Conservation (phyloP, 2,113 vertebrate genomes). For the Aegypius monachus region DNA sequence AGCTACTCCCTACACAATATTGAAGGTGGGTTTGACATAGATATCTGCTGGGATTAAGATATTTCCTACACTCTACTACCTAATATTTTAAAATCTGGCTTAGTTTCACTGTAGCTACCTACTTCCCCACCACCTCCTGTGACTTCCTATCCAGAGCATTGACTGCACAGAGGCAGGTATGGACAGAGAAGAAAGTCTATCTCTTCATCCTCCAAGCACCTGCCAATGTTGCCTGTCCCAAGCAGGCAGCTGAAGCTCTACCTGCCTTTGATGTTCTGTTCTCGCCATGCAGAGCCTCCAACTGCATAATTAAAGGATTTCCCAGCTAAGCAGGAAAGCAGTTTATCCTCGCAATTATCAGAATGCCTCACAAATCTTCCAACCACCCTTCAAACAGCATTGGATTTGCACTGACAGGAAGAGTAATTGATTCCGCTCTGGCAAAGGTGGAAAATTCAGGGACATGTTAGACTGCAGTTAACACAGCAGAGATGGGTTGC, state of each 20-base stretch:
- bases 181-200: neutral
- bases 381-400: neutral
- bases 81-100: neutral
- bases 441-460: neutral
- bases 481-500: neutral
- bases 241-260: neutral
- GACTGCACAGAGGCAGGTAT: too few species aligned
- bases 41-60: neutral
- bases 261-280: neutral
- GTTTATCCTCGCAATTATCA: neutral
- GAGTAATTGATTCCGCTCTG: neutral
- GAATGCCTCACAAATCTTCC: neutral
- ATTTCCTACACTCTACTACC: neutral
- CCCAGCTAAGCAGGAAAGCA: neutral
- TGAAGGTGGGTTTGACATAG: neutral
- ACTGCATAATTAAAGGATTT: neutral
- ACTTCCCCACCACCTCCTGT: rapidly evolving
- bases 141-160: neutral
- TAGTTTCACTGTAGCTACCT: neutral
- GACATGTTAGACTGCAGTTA: rapidly evolving
- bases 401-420: neutral
- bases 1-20: neutral
- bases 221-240: neutral
- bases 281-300: neutral
- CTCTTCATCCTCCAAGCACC: neutral